A percentile compares a stretch with the other conserved stretches of the same genome.
Evolutionary conservation across 1,140 invertebrate species (phyloP).

Genomic region (Hestina assimilis): DNA sequence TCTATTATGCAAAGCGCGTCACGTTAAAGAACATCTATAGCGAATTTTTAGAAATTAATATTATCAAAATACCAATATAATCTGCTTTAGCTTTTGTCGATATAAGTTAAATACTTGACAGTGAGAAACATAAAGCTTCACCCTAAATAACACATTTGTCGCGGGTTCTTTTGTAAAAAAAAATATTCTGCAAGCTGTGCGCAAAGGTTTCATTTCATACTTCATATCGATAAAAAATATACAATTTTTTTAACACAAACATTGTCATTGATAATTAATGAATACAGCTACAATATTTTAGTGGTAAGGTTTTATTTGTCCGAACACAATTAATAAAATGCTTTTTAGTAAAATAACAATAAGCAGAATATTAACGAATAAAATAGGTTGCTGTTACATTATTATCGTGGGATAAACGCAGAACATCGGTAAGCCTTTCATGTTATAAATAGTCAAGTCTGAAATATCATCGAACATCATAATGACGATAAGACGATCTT

Average conservation of each 20-base stretch:
- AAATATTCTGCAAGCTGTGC: conserved; percentile 4
- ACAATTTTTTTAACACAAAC: background rate
- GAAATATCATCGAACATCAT: too few species aligned
- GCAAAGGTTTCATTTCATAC: conserved; percentile 2
- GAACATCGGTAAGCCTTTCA: too few species aligned
- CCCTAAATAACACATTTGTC: background rate
- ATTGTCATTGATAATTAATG: background rate
- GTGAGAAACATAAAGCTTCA: background rate
- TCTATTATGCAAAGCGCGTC: conserved; percentile 6
- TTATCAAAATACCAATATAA: background rate
- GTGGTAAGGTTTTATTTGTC: background rate
- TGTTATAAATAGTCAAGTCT: too few species aligned
- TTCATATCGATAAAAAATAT: background rate
- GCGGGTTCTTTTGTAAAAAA: background rate
- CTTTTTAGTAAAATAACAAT: background rate
- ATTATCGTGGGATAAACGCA: too few species aligned
- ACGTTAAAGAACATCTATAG: background rate
- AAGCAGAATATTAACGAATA: background rate
- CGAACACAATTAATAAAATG: background rate
- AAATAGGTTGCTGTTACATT: too few species aligned
- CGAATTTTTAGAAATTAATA: conserved; percentile 10
- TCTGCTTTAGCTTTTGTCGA: conserved; percentile 5
- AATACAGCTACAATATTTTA: background rate
- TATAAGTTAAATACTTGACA: background rate
- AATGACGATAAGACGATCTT: too few species aligned